Evolutionary conservation across 2,113 vertebrate species (phyloP), one percentile per base, ranked within the genome.

Genomic region (Vanacampus margaritifer): DNA sequence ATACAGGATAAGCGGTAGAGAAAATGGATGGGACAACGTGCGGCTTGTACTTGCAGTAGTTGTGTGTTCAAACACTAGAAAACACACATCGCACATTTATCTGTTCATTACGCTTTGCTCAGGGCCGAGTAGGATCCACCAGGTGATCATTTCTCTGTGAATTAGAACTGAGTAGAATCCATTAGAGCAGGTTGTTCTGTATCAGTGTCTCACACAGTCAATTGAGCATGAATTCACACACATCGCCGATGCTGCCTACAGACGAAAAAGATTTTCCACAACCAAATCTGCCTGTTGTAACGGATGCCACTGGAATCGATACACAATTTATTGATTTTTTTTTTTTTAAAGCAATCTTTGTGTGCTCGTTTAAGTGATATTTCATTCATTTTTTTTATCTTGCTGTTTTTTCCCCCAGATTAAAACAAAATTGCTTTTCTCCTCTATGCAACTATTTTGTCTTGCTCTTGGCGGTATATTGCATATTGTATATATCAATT

Each of bases 141-240:
- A 84, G 82, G 79, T 86, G 80, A 88, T 86, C 67, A 80, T 84
- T 83, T 83, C 82, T 75, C 80, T 57, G 64, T 76, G 82, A 84
- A 86, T 83, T 86, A 86, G 73, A 74, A 79, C 69, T 84, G 82
- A 83, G 68, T 72, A 67, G 68, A 81, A 74, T 80, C 80, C 80
- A 81, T 84, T 78, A 84, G 78, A 82, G 59, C 57, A 35, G 64
- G 69, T 81, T 73, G 43, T 71, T 75, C 80, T 75, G 84, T 80
- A 81, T 88, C 76, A 82, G 74, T 81, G 78, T 83, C 78, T 78
- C 71, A 39, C 8, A 36, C 78, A 79, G 59, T 72, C 79, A 86
- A 86, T 78, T 82, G 78, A 82, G 84, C 79, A 66, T 74, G 76
- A 84, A 77, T 73, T 80, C 78, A 80, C 78, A 84, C 75, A 76